Percentiles rank a stretch among this genome's conserved stretches.
These are phyloP conservation scores for Platichthys stellatus DNA, from an alignment of 2,113 vertebrate species.

Conservation along the genomic window DNA sequence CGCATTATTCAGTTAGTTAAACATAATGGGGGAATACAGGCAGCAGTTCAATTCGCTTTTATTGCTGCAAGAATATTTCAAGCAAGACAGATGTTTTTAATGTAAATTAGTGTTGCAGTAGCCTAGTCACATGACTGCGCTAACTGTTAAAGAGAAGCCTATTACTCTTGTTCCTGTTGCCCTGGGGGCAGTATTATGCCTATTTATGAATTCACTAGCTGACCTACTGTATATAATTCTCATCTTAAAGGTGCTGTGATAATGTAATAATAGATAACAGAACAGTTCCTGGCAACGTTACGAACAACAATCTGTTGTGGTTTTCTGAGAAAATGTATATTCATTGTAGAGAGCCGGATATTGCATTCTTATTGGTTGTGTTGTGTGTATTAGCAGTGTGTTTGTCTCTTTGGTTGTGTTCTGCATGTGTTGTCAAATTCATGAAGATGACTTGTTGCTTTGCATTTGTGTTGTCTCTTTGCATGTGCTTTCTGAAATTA, in stretches of 20 bases:
- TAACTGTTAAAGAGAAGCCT: background rate
- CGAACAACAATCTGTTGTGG: background rate
- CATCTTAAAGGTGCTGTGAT: slow-evolving; percentile 18
- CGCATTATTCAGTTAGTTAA: slow-evolving; percentile 34
- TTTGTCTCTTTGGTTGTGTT: background rate
- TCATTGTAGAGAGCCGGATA: background rate
- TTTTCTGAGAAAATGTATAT: background rate
- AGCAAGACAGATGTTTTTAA: slow-evolving; percentile 21
- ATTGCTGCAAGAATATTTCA: slow-evolving; percentile 35
- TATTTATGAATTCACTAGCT: slow-evolving; percentile 1
- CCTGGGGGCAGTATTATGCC: background rate
- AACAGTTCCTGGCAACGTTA: background rate
- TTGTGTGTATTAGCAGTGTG: background rate
- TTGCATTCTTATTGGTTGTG: too few relatives aligned
- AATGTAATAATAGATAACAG: background rate
- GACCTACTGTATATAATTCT: background rate
- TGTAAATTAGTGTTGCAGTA: slow-evolving; percentile 17
- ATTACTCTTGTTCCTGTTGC: background rate
- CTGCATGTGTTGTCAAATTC: background rate
- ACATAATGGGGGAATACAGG: slow-evolving; percentile 22
- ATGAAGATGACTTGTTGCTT: background rate
- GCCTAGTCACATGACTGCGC: slow-evolving; percentile 6
- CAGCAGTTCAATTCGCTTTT: slow-evolving; percentile 33
- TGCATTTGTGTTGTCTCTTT: background rate
- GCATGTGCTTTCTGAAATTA: background rate